These are phyloP conservation scores for Ctenopoma kingsleyae DNA, from an alignment of 2,797 vertebrate genomes.

Conservation along the genomic window DNA sequence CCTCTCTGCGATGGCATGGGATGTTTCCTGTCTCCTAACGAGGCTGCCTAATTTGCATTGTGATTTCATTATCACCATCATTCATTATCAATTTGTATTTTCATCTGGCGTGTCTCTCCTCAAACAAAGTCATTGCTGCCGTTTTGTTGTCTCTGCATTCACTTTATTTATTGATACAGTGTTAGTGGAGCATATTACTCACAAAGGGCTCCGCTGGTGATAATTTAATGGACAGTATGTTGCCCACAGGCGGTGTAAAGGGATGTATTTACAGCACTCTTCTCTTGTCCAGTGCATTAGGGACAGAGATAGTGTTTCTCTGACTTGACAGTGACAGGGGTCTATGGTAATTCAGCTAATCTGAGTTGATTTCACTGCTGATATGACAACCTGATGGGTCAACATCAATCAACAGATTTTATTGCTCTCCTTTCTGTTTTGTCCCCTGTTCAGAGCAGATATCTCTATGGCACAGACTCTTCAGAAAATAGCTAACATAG, in stretches of 20 bases:
- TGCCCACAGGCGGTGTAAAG: conserved; percentile 49
- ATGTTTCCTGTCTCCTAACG: conserved; percentile 53
- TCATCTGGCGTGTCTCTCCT: conserved; percentile 10
- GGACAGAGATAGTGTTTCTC: conserved; percentile 50
- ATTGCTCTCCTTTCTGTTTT: conserved; percentile 20
- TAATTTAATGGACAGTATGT: conserved; percentile 62
- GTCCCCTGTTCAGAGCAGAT: conserved; percentile 26
- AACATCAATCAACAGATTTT: conserved; percentile 47
- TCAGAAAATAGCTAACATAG: conserved; percentile 20
- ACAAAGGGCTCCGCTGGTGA: conserved; percentile 52
- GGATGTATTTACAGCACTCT: conserved; percentile 48
- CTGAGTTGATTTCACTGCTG: conserved; percentile 54
- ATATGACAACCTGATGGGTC: conserved; percentile 49
- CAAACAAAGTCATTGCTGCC: conserved; percentile 34
- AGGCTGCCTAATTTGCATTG: conserved; percentile 62
- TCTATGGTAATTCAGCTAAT: conserved; percentile 63
- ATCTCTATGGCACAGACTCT: conserved; percentile 32
- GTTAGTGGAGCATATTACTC: conserved; percentile 51
- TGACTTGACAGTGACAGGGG: conserved; percentile 40
- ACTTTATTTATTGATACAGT: conserved; percentile 64
- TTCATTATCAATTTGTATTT: conserved; percentile 64
- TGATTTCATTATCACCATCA: conserved; percentile 59
- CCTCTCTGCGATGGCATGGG: conserved; percentile 22
- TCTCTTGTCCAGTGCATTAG: conserved; percentile 47
- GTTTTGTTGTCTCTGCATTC: conserved; percentile 45